Percentiles rank a stretch among this genome's conserved stretches.
phyloP scores from a whole-genome alignment of 2,797 vertebrate genomes.

The Dermochelys coriacea region DNA sequence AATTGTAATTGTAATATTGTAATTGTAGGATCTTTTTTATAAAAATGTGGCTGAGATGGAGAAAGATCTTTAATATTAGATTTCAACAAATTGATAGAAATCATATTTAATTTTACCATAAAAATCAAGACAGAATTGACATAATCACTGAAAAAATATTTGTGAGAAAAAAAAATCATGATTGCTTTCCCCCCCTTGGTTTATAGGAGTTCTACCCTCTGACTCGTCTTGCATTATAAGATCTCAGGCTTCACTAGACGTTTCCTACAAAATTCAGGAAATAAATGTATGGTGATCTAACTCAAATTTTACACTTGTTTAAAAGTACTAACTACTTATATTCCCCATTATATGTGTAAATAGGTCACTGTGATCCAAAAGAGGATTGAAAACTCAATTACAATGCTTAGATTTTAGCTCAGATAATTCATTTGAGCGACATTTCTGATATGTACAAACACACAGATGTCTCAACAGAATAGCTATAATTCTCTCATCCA shows the following conservation, averaged over 20 bases:
- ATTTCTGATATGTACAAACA: not conserved
- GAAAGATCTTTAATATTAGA: not conserved
- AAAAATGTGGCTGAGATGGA: not conserved
- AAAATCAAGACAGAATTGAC: not conserved
- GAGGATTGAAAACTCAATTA: not conserved
- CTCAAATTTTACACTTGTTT: not conserved
- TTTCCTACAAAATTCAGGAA: not conserved
- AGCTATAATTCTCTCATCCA: not conserved
- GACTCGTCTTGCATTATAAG: not conserved
- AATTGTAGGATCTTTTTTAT: not conserved
- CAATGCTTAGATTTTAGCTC: not conserved
- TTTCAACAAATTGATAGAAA: not conserved
- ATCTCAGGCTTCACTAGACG: not conserved
- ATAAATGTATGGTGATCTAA: not conserved
- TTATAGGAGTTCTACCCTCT: not conserved
- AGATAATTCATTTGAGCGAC: not conserved
- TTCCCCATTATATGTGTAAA: not conserved
- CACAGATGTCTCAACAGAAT: not conserved
- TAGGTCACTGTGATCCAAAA: not conserved
- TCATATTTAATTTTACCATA: not conserved
- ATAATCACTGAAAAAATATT: not conserved
- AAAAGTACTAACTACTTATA: not conserved
- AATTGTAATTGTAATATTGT: not conserved
- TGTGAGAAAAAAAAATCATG: not conserved
- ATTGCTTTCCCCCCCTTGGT: not conserved